These are phyloP conservation scores for Pyrrhia umbra DNA, from an alignment of 2,888 invertebrate genomes.

Conservation along the genomic window DNA sequence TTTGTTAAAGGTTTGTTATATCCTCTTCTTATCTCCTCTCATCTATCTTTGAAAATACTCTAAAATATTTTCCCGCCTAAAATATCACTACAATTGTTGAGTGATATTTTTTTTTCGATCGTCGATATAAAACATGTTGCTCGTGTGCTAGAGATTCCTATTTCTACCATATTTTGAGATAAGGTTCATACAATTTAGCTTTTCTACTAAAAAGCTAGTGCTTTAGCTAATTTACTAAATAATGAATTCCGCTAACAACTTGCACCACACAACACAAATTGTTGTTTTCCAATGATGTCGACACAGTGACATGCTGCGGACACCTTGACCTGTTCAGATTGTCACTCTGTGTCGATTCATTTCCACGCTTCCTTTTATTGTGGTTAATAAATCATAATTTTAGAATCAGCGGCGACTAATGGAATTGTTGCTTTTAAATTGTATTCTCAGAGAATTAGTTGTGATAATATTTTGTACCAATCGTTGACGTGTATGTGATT, in stretches of 20 bases:
- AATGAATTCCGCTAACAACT: conserved; percentile 1
- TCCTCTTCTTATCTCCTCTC: too few species aligned
- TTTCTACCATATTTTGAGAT: too few species aligned
- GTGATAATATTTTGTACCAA: background rate
- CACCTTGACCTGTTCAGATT: conserved; percentile 63
- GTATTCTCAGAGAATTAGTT: conserved; percentile 24
- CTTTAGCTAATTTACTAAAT: background rate
- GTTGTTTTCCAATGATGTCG: conserved; percentile 62
- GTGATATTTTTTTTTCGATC: too few species aligned
- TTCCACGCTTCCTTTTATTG: conserved; percentile 57
- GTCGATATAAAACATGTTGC: too few species aligned
- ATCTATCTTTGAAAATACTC: too few species aligned
- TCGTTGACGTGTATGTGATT: background rate
- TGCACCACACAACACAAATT: conserved; percentile 30
- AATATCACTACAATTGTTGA: too few species aligned
- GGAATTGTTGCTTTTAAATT: conserved; percentile 7
- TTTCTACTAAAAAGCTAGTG: too few species aligned
- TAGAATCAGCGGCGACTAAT: conserved; percentile 39
- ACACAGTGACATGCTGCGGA: conserved; percentile 59
- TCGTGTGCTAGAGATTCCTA: too few species aligned
- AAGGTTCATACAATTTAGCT: too few species aligned
- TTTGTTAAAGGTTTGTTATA: too few species aligned
- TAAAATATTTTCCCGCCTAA: too few species aligned
- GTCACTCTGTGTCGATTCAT: conserved; percentile 51
- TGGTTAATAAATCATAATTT: conserved; percentile 39